Base-by-base conservation (phyloP, 2,797 vertebrate genomes). In the Alcedo quadribrachys region DNA sequence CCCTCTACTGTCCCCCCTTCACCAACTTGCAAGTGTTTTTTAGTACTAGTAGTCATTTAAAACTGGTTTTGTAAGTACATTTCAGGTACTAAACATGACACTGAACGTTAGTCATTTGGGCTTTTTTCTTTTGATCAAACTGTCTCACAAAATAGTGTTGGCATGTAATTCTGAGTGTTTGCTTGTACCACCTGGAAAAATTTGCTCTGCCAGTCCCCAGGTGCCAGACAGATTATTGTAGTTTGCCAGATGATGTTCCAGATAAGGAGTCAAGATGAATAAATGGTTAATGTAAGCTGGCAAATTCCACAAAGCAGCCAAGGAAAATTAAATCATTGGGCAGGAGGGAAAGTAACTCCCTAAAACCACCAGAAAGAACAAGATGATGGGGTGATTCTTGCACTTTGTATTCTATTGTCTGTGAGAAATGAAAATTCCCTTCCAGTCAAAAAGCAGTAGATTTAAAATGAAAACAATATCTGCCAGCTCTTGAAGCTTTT, bases 141-240 rank as follows among this genome's bases (percentile, higher is more conserved):
- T 93, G 50, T 67, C 85, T 94, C 73, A 76, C 81, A 37, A 94
- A 95, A 84, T 15, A 81, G 68, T 24, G 58, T 46, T 96, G 86
- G 92, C 82, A 60, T 93, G 61, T 96, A 88, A 68, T 94, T 93
- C 76, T 89, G 78, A 71, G 48, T 70, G 84, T 87, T 92, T 96
- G 63, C 57, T 93, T 92, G 81, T 93, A 90, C 92, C 95, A 97
- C 96, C 95, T 97, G 97, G 93, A 97, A 97, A 97, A 97, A 95
- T 97, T 95, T 95, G 85, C 89, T 93, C 92, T 96, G 91, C 96
- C 96, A 96, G 79, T 97, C 95, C 96, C 87, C 35, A 75, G 87
- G 92, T 96, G 96, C 94, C 94, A 94, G 94, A 94, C 92, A 97
- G 96, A 96, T 96, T 96, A 95, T 93, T 97, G 94, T 63, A 92